Percentiles rank a stretch among this genome's conserved stretches.
Evolutionary conservation across 2,888 invertebrate genomes (phyloP).

Genomic region (Odontothrips loti): DNA sequence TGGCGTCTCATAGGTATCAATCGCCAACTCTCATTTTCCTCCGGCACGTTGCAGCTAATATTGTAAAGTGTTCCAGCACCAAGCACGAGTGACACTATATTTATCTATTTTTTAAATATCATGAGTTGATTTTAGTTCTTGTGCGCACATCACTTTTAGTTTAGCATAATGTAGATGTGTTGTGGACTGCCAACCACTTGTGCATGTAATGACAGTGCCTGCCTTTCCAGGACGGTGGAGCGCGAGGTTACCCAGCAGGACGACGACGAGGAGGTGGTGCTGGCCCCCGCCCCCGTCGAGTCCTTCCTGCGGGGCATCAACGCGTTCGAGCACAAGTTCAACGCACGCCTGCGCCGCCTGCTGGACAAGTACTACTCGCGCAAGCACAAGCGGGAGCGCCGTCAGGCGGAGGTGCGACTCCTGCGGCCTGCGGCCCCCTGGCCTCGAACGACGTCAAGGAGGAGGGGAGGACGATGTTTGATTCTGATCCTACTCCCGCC

Average conservation of each 20-base stretch:
- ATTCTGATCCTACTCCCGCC: background rate
- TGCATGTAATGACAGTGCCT: too few relatives aligned
- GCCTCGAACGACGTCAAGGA: background rate
- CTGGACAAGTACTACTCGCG: constrained; percentile 19
- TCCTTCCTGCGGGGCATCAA: constrained; percentile 7
- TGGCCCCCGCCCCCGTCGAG: constrained; percentile 5
- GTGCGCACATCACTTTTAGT: too few relatives aligned
- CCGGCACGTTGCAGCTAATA: background rate
- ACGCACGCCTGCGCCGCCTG: constrained; percentile 13
- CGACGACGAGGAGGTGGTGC: background rate
- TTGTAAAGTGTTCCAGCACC: background rate
- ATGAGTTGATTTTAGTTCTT: too few relatives aligned
- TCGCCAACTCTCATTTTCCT: background rate
- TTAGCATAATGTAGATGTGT: too few relatives aligned
- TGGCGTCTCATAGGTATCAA: background rate
- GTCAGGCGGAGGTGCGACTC: background rate
- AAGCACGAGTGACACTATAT: background rate
- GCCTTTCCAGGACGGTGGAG: background rate
- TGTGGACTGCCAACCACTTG: too few relatives aligned
- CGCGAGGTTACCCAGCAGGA: background rate
- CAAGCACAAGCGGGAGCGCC: background rate
- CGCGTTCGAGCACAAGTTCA: constrained; percentile 20
- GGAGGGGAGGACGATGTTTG: background rate
- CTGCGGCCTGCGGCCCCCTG: too few relatives aligned
- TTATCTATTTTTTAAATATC: too few relatives aligned